Percentiles rank a stretch among this genome's conserved stretches.
Evolutionary conservation across 2,797 vertebrate species (phyloP).

Genomic region (Peromyscus attwateri): DNA sequence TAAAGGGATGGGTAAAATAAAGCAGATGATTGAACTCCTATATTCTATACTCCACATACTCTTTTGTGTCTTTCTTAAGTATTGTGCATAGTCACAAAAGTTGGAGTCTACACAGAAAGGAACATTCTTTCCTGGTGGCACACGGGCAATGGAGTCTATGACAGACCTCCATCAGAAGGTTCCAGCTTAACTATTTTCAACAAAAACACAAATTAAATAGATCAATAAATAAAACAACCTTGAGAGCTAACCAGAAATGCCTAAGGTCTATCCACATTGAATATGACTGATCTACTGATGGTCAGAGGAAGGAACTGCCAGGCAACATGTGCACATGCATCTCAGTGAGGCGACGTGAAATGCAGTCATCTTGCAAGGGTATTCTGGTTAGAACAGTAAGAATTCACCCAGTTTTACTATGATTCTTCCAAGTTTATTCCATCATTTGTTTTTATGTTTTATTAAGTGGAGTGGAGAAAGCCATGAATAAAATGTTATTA

Average conservation of each 20-base stretch:
- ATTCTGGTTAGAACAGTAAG: conserved; percentile 21
- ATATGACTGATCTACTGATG: background rate
- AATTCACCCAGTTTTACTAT: conserved; percentile 55
- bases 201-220: conserved; percentile 59
- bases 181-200: conserved; percentile 44
- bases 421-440: conserved; percentile 70
- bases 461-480: conserved; percentile 64
- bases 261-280: background rate
- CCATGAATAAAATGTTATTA: conserved; percentile 71
- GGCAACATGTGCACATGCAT: too few species aligned
- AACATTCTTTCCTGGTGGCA: background rate
- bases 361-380: background rate
- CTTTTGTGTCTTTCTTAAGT: background rate
- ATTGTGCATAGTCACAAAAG: background rate
- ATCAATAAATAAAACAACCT: background rate
- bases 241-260: background rate
- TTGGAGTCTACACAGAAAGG: background rate
- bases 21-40: background rate
- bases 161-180: background rate
- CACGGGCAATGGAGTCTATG: background rate
- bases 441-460: conserved; percentile 77
- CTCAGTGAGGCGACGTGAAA: background rate
- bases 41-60: background rate
- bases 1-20: background rate
- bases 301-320: background rate